phyloP scores from a whole-genome alignment of 2,113 vertebrate genomes.

The Procavia capensis region DNA sequence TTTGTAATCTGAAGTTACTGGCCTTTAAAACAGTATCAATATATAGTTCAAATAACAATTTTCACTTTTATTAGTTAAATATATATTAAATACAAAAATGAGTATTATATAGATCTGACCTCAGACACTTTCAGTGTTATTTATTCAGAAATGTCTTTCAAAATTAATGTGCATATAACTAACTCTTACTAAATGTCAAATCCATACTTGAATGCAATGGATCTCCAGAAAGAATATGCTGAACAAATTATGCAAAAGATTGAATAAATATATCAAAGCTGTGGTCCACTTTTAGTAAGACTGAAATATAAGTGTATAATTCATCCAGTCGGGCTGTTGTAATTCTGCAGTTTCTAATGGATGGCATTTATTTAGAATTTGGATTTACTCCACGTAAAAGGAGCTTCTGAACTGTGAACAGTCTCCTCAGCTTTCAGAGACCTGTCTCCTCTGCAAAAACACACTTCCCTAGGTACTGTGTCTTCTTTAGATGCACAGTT shows the following conservation, averaged over 20 bases:
- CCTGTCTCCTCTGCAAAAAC: neutral
- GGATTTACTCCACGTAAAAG: constrained; percentile 56
- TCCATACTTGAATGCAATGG: constrained; percentile 59
- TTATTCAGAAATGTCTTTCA: constrained; percentile 73
- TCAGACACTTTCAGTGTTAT: constrained; percentile 49
- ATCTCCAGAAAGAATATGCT: constrained; percentile 60
- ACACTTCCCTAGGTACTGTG: neutral
- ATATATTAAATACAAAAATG: neutral
- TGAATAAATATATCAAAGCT: constrained; percentile 51
- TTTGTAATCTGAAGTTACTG: constrained; percentile 26
- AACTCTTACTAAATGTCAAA: constrained; percentile 49
- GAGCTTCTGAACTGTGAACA: constrained; percentile 53
- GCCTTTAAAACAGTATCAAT: constrained; percentile 26
- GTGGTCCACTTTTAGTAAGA: constrained; percentile 64
- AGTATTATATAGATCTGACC: neutral
- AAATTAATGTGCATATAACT: constrained; percentile 42
- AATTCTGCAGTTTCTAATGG: constrained; percentile 33
- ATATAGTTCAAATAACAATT: constrained; percentile 31
- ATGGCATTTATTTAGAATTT: constrained; percentile 68
- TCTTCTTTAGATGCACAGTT: neutral
- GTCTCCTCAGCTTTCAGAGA: constrained; percentile 25
- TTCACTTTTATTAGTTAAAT: constrained; percentile 63
- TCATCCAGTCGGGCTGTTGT: constrained; percentile 58
- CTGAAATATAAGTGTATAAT: constrained; percentile 54
- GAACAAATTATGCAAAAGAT: constrained; percentile 32